These are phyloP conservation scores for Anarsia innoxiella DNA, from an alignment of 2,888 invertebrate species.

Conservation along the genomic window DNA sequence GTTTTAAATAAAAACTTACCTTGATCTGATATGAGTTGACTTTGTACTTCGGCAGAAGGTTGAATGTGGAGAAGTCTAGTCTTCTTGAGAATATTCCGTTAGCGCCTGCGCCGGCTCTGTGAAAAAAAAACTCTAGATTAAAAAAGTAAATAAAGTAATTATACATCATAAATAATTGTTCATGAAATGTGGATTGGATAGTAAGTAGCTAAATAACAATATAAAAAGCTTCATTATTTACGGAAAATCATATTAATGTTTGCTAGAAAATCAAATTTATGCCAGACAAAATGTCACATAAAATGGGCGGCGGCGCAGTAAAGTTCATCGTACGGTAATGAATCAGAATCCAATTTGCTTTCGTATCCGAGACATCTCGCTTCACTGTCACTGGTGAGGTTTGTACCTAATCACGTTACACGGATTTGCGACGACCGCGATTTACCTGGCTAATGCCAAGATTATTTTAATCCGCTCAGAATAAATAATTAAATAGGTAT, in stretches of 20 bases:
- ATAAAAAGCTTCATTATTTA: no score
- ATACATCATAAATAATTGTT: no score
- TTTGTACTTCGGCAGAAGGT: conserved; percentile 94
- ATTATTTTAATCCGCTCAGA: not conserved
- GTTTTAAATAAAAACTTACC: conserved; percentile 75
- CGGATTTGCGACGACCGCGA: conserved; percentile 24
- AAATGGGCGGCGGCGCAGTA: no score
- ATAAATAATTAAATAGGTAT: no score
- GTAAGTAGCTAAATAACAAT: no score
- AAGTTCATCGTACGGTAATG: conserved; percentile 13
- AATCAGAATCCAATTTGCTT: conserved; percentile 18
- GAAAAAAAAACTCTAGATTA: conserved; percentile 36
- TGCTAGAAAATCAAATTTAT: no score
- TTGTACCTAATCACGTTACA: conserved; percentile 33
- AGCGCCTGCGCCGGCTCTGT: conserved; percentile 89
- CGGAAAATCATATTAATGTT: no score
- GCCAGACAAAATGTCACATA: no score
- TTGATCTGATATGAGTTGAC: conserved; percentile 99
- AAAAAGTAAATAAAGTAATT: no score
- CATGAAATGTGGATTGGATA: no score
- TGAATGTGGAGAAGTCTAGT: conserved; percentile 95
- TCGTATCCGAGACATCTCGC: conserved; percentile 21
- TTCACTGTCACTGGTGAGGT: conserved; percentile 22
- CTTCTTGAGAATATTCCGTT: conserved; percentile 96
- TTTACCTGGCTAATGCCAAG: not conserved